Evolutionary conservation across 2,797 vertebrate genomes (phyloP).

Genomic region (Hydrophis major): DNA sequence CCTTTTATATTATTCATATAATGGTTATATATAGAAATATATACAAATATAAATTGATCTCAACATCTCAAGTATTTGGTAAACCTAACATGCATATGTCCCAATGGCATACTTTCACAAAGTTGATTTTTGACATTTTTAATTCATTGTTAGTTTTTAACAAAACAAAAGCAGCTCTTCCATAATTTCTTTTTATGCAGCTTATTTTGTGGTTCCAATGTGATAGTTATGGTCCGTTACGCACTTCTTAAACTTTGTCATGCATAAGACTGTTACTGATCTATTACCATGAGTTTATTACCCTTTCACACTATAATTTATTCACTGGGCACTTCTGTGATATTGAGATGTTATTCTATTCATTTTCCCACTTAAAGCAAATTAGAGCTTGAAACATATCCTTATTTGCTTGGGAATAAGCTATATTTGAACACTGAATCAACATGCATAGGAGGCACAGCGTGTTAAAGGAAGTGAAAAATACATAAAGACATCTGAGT

Average conservation of each 20-base stretch:
- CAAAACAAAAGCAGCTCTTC: not conserved
- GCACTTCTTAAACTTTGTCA: not conserved
- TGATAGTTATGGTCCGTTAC: not conserved
- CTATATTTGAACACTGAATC: not conserved
- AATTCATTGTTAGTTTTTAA: not conserved
- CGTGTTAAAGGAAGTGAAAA: conserved; percentile 2
- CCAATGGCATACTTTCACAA: not conserved
- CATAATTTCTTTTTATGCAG: not conserved
- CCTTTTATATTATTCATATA: not conserved
- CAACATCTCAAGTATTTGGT: not conserved
- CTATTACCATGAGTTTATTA: not conserved
- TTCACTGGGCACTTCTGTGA: not conserved
- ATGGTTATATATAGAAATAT: not conserved
- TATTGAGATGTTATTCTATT: not conserved
- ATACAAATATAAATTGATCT: not conserved
- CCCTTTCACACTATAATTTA: not conserved
- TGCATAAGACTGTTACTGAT: not conserved
- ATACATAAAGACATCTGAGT: not conserved
- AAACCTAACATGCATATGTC: not conserved
- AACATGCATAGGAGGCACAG: not conserved
- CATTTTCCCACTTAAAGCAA: not conserved
- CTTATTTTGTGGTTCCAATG: not conserved
- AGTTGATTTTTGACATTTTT: not conserved
- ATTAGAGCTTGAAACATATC: not conserved
- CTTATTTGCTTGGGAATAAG: not conserved